These are phyloP conservation scores for Panthera uncia DNA, from an alignment of 2,113 vertebrate species.

Conservation along the genomic window DNA sequence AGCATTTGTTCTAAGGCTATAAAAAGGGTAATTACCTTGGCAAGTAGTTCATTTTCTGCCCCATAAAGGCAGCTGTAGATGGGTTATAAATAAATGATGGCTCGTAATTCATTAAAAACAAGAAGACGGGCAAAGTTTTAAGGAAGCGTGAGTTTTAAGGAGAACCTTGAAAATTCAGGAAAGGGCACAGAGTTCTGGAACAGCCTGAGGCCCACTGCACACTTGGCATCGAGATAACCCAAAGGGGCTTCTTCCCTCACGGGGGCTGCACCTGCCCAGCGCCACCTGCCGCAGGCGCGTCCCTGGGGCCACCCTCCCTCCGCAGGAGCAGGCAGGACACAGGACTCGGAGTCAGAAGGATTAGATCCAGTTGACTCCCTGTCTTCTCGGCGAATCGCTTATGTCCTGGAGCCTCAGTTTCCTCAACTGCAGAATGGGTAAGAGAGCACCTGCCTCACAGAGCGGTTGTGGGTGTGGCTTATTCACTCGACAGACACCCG, in stretches of 20 bases:
- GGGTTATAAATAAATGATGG: constrained; percentile 46
- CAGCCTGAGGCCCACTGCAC: neutral
- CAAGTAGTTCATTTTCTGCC: constrained; percentile 52
- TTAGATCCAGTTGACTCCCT: neutral
- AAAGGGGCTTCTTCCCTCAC: neutral
- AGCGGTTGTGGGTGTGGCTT: neutral
- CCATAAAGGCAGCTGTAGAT: constrained; percentile 26
- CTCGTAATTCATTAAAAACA: constrained; percentile 60
- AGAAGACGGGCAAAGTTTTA: neutral
- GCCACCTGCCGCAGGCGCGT: neutral
- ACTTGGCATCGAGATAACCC: neutral
- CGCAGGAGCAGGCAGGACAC: neutral
- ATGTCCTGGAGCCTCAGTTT: neutral
- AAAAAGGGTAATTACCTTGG: constrained; percentile 52
- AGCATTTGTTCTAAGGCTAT: constrained; percentile 31
- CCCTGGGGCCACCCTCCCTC: neutral
- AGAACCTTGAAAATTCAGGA: constrained; percentile 28
- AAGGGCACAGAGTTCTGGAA: neutral
- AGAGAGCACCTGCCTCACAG: neutral
- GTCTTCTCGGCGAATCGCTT: neutral
- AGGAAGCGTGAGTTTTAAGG: constrained; percentile 17
- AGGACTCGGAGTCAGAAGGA: neutral
- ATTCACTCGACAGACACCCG: neutral
- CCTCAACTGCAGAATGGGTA: neutral
- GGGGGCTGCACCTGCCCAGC: neutral